A percentile compares a stretch with the other conserved stretches of the same genome.
Conservation (phyloP, 1,140 invertebrate species). For the Tribolium castaneum region DNA sequence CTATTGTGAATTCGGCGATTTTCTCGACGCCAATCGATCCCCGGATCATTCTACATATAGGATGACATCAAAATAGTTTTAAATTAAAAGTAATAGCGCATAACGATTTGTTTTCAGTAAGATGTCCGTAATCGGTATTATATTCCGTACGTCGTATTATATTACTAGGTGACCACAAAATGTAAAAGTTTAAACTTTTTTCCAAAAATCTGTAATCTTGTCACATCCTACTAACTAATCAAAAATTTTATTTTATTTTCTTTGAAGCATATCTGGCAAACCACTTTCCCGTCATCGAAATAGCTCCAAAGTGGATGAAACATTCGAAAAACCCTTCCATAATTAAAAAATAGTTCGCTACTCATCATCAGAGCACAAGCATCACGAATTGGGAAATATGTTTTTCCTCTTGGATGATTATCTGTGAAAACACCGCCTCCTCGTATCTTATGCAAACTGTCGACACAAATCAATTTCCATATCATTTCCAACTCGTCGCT, state of each 20-base stretch:
- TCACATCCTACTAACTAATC: no score
- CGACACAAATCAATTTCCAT: slow-evolving; percentile 58
- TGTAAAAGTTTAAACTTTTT: no score
- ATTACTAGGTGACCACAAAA: no score
- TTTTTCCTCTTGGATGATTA: slow-evolving; percentile 29
- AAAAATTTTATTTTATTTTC: not conserved
- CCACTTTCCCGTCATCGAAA: not conserved
- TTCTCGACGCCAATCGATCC: no score
- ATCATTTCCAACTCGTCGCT: slow-evolving; percentile 56
- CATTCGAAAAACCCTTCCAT: not conserved
- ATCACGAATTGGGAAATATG: slow-evolving; percentile 26
- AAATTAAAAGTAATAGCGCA: no score
- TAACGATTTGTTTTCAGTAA: no score
- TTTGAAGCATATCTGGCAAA: not conserved
- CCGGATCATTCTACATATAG: no score
- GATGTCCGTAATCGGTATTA: no score
- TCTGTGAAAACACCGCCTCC: slow-evolving; percentile 34
- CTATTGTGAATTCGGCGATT: no score
- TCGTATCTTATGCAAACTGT: slow-evolving; percentile 44
- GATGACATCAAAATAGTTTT: no score
- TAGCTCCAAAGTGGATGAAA: not conserved
- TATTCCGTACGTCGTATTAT: no score
- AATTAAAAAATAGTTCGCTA: not conserved
- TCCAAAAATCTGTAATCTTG: no score
- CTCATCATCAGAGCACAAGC: not conserved